Evolutionary conservation across 2,113 vertebrate genomes (phyloP), one percentile per base, ranked within the genome.

Genomic region (Nothobranchius furzeri): DNA sequence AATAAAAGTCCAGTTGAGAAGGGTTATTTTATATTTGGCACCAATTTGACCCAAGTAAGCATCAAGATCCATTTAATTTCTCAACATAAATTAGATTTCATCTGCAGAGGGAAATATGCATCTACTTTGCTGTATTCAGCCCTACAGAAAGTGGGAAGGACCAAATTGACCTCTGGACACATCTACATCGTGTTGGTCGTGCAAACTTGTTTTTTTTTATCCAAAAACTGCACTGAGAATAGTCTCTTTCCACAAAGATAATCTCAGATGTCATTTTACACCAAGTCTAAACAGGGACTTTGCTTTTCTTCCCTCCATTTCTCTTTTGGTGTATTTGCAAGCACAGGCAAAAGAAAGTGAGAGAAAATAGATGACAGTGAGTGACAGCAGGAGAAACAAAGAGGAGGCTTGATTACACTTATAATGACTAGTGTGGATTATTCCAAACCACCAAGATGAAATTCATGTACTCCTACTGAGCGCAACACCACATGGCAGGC

Each of bases 351-450:
- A 60, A 55, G 63, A 78, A 76, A 68, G 73, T 73, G 70, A 72
- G 68, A 62, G 59, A 63, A 70, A 61, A 68, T 15, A 62, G 53
- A 59, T 17, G 59, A 69, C 25, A 65, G 68, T 64, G 76, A 80
- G 75, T 68, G 82, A 64, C 82, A 84, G 78, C 70, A 69, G 73
- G 63, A 83, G 71, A 82, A 82, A 84, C 63, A 73, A 68, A 76
- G 74, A 79, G 73, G 75, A 73, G 73, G 79, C 79, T 84, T 50
- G 75, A 79, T 82, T 83, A 79, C 70, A 65, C 62, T 78, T 80
- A 74, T 81, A 86, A 87, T 85, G 73, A 88, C 79, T 78, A 69
- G 75, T 79, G 73, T 77, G 79, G 84, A 85, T 88, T 81, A 85
- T 85, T 87, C 79, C 79, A 87, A 84, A 83, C 82, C 81, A 64